Evolutionary conservation across 2,113 vertebrate species (phyloP), one percentile per base, ranked within the genome.

Genomic region (Solea senegalensis): DNA sequence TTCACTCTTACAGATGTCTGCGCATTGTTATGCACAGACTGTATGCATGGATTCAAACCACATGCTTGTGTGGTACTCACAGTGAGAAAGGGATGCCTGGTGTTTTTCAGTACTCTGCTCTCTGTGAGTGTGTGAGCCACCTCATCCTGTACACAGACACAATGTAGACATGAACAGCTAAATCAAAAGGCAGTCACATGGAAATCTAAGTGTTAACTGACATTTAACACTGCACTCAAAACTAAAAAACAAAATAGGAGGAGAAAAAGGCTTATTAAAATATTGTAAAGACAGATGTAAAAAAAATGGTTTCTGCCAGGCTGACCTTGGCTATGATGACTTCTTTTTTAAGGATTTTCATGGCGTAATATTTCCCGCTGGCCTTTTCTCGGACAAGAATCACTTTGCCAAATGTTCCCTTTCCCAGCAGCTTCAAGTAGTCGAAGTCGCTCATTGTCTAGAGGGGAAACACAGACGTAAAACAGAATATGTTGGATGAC

Each of bases 391-490:
- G 94, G 72, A 99, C 97, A 75, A 99, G 93, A 90, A 99, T 99
- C 72, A 99, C 97, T 94, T 99, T 99, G 39, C 97, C 97, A 84
- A 99, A 99, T 1, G 97, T 99, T 90, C 97, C 97, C 93, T 99
- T 99, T 73, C 97, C 97, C 90, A 99, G 92, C 74, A 99, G 94
- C 90, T 99, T 99, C 93, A 99, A 95, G 93, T 99, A 99, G 93
- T 99, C 97, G 86, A 98, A 99, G 93, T 99, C 96, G 87, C 96
- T 98, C 97, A 99, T 99, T 76, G 97, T 98, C 97, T 99, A 44
- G 7, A 8, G 51, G 65, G 49, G 8, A 8, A 48, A 68, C 3
- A 54, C 8, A 65, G 26, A 14, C 28, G 41, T 15, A 51, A 21
- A 1, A 27, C 8, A 45, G 1, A 45, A 34, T 34, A 34, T 34